Conservation (phyloP, 2,113 vertebrate genomes). For the Semnornis frantzii region DNA sequence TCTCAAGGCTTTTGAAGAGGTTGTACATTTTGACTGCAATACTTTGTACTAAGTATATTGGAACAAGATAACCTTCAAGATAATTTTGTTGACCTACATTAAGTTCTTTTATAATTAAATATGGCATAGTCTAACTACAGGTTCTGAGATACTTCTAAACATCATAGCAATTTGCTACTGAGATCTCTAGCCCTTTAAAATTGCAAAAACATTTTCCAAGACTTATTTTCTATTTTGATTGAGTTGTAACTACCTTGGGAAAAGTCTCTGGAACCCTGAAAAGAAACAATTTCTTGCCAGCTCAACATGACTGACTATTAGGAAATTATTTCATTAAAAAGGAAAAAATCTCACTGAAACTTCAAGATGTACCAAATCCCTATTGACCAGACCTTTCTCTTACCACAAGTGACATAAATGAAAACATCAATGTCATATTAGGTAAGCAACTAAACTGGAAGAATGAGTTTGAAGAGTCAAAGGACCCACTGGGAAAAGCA, state of each 20-base stretch:
- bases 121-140: neutral
- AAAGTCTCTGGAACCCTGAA: constrained; percentile 43
- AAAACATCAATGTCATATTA: constrained; percentile 63
- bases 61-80: constrained; percentile 23
- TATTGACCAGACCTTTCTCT: constrained; percentile 53
- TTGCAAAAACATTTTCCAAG: constrained; percentile 21
- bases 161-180: neutral
- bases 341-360: constrained; percentile 32
- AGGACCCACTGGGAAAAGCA: constrained; percentile 35
- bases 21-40: neutral
- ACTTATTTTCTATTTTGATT: constrained; percentile 5
- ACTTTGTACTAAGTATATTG: neutral
- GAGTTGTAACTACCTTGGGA: constrained; percentile 43
- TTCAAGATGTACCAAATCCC: constrained; percentile 52
- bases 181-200: constrained; percentile 22
- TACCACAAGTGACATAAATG: constrained; percentile 43
- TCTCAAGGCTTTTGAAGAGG: neutral
- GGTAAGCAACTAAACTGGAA: constrained; percentile 55
- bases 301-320: constrained; percentile 40
- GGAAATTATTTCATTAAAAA: constrained; percentile 56
- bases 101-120: constrained; percentile 13
- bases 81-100: neutral
- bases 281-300: constrained; percentile 46
- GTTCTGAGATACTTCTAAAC: constrained; percentile 35
- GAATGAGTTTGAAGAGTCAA: constrained; percentile 46